Conservation (phyloP, 1,140 invertebrate species). For the Aphaenogaster floridana region DNA sequence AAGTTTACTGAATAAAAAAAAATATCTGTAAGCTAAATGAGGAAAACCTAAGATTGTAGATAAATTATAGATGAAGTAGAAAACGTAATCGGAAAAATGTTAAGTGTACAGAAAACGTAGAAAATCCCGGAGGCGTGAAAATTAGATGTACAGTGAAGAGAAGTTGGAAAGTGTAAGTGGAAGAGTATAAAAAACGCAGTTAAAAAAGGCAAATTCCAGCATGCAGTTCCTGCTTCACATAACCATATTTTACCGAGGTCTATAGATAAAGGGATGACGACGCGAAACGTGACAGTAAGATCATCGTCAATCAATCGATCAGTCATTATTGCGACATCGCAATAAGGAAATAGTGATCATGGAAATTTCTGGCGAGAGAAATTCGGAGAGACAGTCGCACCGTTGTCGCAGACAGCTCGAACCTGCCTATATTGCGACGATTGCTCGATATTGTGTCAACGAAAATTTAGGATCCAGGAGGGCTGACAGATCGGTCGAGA, state of each 20-base stretch:
- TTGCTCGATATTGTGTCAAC: neutral
- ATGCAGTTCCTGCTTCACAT: neutral
- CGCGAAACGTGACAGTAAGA: neutral
- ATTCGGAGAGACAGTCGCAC: neutral
- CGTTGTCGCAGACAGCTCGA: neutral
- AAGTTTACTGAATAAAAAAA: neutral
- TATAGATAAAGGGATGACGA: neutral
- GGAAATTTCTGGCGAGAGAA: neutral
- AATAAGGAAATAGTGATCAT: neutral
- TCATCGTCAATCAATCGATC: neutral
- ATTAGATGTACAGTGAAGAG: neutral
- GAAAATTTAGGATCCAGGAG: neutral
- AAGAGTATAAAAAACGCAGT: neutral
- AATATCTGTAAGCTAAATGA: neutral
- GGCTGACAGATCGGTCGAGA: neutral
- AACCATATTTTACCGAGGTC: neutral
- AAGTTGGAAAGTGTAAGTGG: neutral
- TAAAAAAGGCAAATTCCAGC: slow-evolving; percentile 23
- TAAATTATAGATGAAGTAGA: slow-evolving; percentile 10
- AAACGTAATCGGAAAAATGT: neutral
- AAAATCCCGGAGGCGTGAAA: neutral
- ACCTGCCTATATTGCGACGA: neutral
- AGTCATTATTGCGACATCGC: neutral
- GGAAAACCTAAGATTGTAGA: neutral
- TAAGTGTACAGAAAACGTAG: neutral